Evolutionary conservation across 2,113 vertebrate species (phyloP), one percentile per base, ranked within the genome.

Genomic region (Spheniscus mendiculus): DNA sequence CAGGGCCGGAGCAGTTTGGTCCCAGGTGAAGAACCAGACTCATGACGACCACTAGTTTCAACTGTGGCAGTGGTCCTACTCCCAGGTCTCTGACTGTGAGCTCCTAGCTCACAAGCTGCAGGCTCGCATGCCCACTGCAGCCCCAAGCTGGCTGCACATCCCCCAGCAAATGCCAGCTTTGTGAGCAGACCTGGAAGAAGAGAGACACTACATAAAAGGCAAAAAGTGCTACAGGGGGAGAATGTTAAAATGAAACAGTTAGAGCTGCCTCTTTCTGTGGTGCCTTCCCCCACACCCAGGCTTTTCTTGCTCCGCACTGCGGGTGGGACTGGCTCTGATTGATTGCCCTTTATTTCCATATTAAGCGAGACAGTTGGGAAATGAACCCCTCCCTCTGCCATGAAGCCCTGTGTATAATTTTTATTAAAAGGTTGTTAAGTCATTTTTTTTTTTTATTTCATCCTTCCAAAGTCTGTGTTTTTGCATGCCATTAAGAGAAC

Each of bases 281-380:
- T 92, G 81, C 65, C 80, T 96, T 86, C 73, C 63, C 40, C 52
- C 87, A 80, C 76, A 62, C 55, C 36, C 1, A 1, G n/a, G 50
- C 32, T 92, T 84, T 72, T 59, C 72, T 79, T 52, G 61, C 93
- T 88, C 65, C 21, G 83, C 19, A 1, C 78, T 58, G 55, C 30
- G 11, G 71, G 73, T 87, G 74, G 91, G 67, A 83, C 80, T 94
- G 88, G 66, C 73, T 89, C 63, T 88, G 83, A 97, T 96, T 97
- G 97, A 97, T 96, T 95, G 87, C 62, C 91, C 96, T 95, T 96
- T 91, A 96, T 98, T 97, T 98, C 93, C 93, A 93, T 81, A 95
- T 87, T 95, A 97, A 98, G 91, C 22, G 30, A 97, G 73, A 67
- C 87, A 83, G 94, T 38, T 91, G 82, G 84, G 86, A 95, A 84